Base-by-base conservation (phyloP, 2,888 invertebrate species). In the Spodoptera exigua region DNA sequence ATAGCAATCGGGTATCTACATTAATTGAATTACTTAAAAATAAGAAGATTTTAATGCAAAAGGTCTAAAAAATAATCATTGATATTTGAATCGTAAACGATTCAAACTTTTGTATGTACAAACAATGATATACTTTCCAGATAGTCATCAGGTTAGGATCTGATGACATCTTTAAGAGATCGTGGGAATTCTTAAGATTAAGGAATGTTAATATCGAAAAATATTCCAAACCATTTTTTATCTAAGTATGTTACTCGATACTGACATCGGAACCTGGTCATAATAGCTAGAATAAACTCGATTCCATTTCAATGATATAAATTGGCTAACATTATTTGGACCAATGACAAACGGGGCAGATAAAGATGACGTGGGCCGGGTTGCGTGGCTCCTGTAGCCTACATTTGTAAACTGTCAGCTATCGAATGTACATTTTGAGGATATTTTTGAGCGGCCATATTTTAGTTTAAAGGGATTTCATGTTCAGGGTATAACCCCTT, bases 361-460 rank as follows among this genome's bases (percentile, higher is more conserved):
- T 71, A 70, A 63, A 71, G 44, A 58, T 59, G 70, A 67, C 66
- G 63, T 18, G 47, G 48, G 37, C 56, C 41, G 67, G 71, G 64
- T 51, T 39, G 41, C 36, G 13, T 13, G 11, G 41, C 40, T 18
- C 34, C 36, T 35, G 43, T 61, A 27, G 7, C 12, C 10, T 61
- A 47, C 65, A 73, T 76, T 73, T 73, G 48, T 78, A 61, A 61
- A 13, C 72, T 68, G 75, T 45, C 70, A 70, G 54, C 66, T 58
- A 61, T 61, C 52, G 27, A 18, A 52, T 69, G 40, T 52, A 61
- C 34, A 53, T 54, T 37, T 35, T 12, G 9, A 21, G 56, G 47
- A 3, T n/a, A 37, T 17, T 64, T 68, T 39, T 21, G 9, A 5
- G n/a, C 9, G 12, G 41, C 17, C n/a, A 9, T 16, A 36, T 53